These are phyloP conservation scores for Harpagifer antarcticus DNA, from an alignment of 2,797 vertebrate species.

Conservation along the genomic window DNA sequence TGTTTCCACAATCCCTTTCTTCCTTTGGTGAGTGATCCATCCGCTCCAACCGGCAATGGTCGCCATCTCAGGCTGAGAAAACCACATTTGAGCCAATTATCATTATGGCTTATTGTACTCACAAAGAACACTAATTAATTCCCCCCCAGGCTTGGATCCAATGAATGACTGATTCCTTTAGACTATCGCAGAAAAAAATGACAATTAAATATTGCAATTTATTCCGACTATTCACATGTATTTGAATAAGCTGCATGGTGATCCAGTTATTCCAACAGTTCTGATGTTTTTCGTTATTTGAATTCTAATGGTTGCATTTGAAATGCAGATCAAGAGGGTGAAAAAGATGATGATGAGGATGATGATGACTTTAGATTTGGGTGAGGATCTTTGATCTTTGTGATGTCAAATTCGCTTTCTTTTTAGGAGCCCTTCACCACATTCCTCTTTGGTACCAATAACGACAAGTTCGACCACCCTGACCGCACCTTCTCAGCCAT, in stretches of 20 bases:
- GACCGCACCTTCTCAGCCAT: conserved; percentile 94
- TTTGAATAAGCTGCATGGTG: conserved; percentile 30
- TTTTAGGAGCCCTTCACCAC: conserved; percentile 97
- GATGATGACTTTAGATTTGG: conserved; percentile 1
- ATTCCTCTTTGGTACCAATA: conserved; percentile 91
- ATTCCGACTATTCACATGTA: conserved; percentile 21
- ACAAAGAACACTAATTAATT: conserved; percentile 83
- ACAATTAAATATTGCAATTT: conserved; percentile 58
- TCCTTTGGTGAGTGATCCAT: conserved; percentile 75
- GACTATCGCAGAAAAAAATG: conserved; percentile 61
- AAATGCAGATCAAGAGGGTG: conserved; percentile 4
- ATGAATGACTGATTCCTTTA: conserved; percentile 67
- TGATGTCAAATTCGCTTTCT: conserved; percentile 35
- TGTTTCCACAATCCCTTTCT: conserved; percentile 75
- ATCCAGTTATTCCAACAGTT: not conserved
- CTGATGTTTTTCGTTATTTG: conserved; percentile 10
- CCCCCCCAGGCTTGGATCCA: conserved; percentile 75
- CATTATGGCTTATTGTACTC: conserved; percentile 72
- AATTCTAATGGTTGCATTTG: conserved; percentile 4
- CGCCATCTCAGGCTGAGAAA: conserved; percentile 70
- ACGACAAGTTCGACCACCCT: conserved; percentile 96
- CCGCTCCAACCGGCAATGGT: conserved; percentile 49
- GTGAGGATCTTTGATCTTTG: conserved; percentile 9
- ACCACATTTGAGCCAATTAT: conserved; percentile 82
- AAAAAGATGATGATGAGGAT: not conserved